phyloP scores from a whole-genome alignment of 2,888 invertebrate genomes.

The Ichneumoninae sp. region DNA sequence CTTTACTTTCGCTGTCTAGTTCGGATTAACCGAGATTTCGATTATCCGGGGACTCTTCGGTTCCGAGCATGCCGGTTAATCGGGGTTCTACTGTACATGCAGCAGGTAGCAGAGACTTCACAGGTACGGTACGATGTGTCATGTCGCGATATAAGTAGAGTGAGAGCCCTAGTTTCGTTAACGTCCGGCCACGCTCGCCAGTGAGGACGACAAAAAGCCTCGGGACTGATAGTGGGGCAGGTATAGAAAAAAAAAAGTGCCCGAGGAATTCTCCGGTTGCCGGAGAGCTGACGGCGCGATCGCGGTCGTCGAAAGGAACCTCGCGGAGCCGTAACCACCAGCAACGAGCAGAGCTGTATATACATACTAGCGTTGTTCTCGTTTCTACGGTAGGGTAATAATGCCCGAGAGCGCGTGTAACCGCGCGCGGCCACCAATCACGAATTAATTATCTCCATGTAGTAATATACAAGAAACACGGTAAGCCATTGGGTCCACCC shows the following conservation, averaged over 20 bases:
- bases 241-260: constrained; percentile 31
- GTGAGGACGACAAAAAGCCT: constrained; percentile 51
- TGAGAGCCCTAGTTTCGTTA: constrained; percentile 37
- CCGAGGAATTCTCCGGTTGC: constrained; percentile 46
- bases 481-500: constrained; percentile 46
- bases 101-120: not conserved
- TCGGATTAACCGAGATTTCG: too few relatives aligned
- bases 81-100: not conserved
- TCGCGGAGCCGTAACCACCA: constrained; percentile 57
- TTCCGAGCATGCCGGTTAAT: too few relatives aligned
- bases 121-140: constrained; percentile 34
- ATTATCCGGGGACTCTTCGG: too few relatives aligned
- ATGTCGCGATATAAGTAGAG: constrained; percentile 32
- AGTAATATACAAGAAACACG: constrained; percentile 75
- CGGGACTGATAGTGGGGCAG: constrained; percentile 35
- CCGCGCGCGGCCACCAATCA: constrained; percentile 76
- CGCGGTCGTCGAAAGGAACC: constrained; percentile 61
- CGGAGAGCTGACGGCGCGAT: constrained; percentile 50
- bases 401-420: constrained; percentile 57
- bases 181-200: constrained; percentile 26
- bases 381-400: constrained; percentile 65
- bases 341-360: constrained; percentile 5
- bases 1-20: too few relatives aligned
- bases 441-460: constrained; percentile 81
- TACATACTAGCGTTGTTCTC: constrained; percentile 63